Evolutionary conservation across 2,888 invertebrate genomes (phyloP).

Genomic region (Peribatodes rhomboidaria): DNA sequence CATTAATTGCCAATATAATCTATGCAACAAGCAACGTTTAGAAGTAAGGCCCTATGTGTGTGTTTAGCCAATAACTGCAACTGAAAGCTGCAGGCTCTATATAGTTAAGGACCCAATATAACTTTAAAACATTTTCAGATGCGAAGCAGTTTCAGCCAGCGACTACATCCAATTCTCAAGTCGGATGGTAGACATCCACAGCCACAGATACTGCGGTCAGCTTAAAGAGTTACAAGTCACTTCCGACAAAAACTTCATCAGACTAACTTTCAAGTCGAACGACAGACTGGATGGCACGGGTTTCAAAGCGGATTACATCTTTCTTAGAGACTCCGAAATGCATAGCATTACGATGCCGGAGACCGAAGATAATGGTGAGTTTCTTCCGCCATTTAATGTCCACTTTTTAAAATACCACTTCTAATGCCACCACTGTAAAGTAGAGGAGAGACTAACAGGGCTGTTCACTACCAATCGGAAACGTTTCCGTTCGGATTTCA

Average conservation of each 20-base stretch:
- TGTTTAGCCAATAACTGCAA: too few species aligned
- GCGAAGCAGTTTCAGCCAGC: constrained; percentile 95
- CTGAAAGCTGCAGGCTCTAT: too few species aligned
- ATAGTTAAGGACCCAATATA: not conserved
- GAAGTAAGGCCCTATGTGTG: too few species aligned
- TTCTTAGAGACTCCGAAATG: constrained; percentile 90
- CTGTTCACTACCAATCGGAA: too few species aligned
- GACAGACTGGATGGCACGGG: constrained; percentile 97
- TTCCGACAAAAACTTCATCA: constrained; percentile 96
- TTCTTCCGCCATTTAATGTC: constrained; percentile 13
- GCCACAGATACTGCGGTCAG: constrained; percentile 94
- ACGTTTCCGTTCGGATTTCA: too few species aligned
- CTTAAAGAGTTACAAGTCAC: constrained; percentile 91
- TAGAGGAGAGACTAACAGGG: too few species aligned
- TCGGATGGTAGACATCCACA: constrained; percentile 94
- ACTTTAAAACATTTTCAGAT: constrained; percentile 85
- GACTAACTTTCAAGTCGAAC: constrained; percentile 97
- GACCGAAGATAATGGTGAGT: constrained; percentile 62
- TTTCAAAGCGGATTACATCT: constrained; percentile 96
- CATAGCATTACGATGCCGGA: constrained; percentile 75
- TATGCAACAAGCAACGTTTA: too few species aligned
- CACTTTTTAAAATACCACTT: too few species aligned
- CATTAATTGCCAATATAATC: too few species aligned
- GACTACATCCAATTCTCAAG: constrained; percentile 99
- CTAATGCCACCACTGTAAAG: too few species aligned